Evolutionary conservation across 2,113 vertebrate genomes (phyloP).

Genomic region (Zosterops pallidus): DNA sequence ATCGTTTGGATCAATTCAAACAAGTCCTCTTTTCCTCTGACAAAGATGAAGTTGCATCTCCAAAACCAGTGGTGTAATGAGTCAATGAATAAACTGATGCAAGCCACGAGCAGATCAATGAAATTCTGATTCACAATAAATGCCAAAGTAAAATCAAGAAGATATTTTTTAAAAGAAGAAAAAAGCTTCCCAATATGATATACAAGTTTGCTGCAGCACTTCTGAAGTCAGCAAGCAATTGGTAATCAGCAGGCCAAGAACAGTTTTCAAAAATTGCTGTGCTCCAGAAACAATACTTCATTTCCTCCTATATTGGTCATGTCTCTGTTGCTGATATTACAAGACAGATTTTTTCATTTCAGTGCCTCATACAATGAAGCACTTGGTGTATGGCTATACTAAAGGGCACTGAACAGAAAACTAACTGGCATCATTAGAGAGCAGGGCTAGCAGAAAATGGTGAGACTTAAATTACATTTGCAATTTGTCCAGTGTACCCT

Average conservation of each 20-base stretch:
- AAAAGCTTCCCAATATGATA: background rate
- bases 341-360: background rate
- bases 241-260: background rate
- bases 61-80: background rate
- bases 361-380: background rate
- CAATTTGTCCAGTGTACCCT: background rate
- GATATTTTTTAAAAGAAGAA: background rate
- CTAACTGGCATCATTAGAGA: background rate
- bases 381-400: background rate
- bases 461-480: background rate
- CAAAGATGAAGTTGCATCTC: background rate
- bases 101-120: background rate
- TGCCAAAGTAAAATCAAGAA: background rate
- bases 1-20: background rate
- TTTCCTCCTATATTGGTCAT: background rate
- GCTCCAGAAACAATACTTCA: background rate
- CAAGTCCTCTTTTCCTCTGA: background rate
- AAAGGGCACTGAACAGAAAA: background rate
- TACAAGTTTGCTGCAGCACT: background rate
- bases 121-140: background rate
- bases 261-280: background rate
- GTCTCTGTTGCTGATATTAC: background rate
- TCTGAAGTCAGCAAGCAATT: background rate
- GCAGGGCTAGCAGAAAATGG: background rate
- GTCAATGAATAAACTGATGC: background rate